Evolutionary conservation across 2,797 vertebrate species (phyloP).

Genomic region (Acipenser ruthenus): DNA sequence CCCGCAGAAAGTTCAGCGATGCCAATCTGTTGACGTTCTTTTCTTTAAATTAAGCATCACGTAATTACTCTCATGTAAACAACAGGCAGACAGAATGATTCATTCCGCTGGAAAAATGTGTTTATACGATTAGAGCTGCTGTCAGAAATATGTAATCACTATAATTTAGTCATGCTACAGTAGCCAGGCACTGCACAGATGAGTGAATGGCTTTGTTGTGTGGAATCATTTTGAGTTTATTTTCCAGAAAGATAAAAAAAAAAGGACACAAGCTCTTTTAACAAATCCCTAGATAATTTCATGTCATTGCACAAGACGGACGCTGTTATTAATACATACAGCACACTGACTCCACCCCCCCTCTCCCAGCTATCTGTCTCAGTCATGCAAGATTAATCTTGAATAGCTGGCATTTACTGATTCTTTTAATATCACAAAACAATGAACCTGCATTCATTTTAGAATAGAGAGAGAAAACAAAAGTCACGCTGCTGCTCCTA

Average conservation of each 20-base stretch:
- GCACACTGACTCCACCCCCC: neutral
- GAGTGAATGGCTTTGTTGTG: slow-evolving; percentile 42
- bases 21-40: slow-evolving; percentile 53
- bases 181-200: slow-evolving; percentile 45
- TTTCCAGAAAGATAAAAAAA: slow-evolving; percentile 42
- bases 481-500: no score
- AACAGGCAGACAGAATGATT: slow-evolving; percentile 46
- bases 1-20: slow-evolving; percentile 38
- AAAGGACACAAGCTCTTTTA: slow-evolving; percentile 40
- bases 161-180: slow-evolving; percentile 41
- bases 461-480: no score
- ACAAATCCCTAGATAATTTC: slow-evolving; percentile 43
- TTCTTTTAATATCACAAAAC: no score
- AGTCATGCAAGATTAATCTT: slow-evolving; percentile 9
- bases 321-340: neutral
- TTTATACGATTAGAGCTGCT: slow-evolving; percentile 50
- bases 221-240: slow-evolving; percentile 37
- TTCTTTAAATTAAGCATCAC: slow-evolving; percentile 54
- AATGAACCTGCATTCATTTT: no score
- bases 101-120: slow-evolving; percentile 37
- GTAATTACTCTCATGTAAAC: slow-evolving; percentile 51
- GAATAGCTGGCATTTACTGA: neutral
- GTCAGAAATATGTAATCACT: slow-evolving; percentile 42
- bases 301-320: slow-evolving; percentile 33
- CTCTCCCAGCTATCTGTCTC: neutral